phyloP scores from a whole-genome alignment of 2,113 vertebrate species.

The Perognathus longimembris region DNA sequence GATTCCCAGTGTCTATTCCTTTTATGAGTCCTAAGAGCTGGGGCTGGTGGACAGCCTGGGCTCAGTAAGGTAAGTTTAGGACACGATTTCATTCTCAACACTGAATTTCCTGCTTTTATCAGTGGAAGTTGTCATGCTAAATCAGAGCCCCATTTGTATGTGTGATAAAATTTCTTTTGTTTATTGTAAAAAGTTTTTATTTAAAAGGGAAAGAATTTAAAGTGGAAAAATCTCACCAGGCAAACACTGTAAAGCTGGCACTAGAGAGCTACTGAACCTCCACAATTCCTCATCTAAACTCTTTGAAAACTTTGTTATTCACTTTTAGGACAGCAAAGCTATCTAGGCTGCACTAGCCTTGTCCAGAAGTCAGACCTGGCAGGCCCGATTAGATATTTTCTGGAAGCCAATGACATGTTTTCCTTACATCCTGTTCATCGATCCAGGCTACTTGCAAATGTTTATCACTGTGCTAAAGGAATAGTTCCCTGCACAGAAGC shows the following conservation, averaged over 20 bases:
- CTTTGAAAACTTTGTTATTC: constrained; percentile 27
- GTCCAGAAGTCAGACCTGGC: neutral
- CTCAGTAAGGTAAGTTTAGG: constrained; percentile 62
- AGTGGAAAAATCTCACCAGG: constrained; percentile 57
- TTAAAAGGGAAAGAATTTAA: constrained; percentile 17
- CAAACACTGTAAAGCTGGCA: constrained; percentile 52
- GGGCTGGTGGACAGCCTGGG: neutral
- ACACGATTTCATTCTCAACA: constrained; percentile 19
- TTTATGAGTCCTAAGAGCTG: neutral
- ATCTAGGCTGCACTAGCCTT: neutral
- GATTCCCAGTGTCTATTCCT: neutral
- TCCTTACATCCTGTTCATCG: neutral
- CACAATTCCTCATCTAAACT: neutral
- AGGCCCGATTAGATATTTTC: constrained; percentile 52
- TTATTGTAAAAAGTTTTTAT: constrained; percentile 71
- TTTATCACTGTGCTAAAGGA: neutral
- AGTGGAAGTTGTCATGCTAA: constrained; percentile 49
- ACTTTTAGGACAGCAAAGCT: neutral
- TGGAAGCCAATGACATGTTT: neutral
- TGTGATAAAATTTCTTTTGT: constrained; percentile 78
- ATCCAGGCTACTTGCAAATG: neutral
- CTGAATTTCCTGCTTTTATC: constrained; percentile 80
- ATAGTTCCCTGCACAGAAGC: neutral
- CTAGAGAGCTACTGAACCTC: neutral
- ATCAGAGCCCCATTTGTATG: constrained; percentile 54